These are phyloP conservation scores for Enoplosus armatus DNA, from an alignment of 2,797 vertebrate species.

Conservation along the genomic window DNA sequence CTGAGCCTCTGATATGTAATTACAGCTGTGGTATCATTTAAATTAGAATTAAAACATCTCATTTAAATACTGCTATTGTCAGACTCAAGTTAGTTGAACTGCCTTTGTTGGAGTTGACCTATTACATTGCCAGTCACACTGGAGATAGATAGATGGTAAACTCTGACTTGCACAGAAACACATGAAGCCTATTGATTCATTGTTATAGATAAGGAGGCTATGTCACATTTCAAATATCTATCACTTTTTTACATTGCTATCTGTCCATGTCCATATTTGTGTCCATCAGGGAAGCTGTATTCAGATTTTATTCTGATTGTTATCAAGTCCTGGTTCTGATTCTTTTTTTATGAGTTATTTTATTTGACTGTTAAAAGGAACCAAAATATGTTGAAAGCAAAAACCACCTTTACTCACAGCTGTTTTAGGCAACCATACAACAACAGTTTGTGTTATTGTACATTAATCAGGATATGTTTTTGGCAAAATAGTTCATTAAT, in stretches of 20 bases:
- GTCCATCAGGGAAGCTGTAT: conserved; percentile 15
- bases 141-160: conserved; percentile 11
- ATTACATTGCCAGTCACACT: not conserved
- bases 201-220: not conserved
- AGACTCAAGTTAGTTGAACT: conserved; percentile 35
- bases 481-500: no score
- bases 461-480: no score
- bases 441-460: no score
- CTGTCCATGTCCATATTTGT: conserved; percentile 30
- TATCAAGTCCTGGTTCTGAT: not conserved
- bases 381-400: not conserved
- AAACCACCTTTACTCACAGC: not conserved
- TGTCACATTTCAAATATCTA: not conserved
- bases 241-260: not conserved
- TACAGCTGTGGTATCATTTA: conserved; percentile 73
- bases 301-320: not conserved
- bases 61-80: conserved; percentile 48
- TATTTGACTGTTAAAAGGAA: not conserved
- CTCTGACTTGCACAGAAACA: conserved; percentile 16
- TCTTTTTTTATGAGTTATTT: not conserved
- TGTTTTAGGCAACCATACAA: not conserved
- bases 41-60: conserved; percentile 67
- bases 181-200: not conserved
- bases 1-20: conserved; percentile 77
- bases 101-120: conserved; percentile 29